Conservation (phyloP, 35 echinoderm and acorn worm species). For the Heliocidaris tuberculata region DNA sequence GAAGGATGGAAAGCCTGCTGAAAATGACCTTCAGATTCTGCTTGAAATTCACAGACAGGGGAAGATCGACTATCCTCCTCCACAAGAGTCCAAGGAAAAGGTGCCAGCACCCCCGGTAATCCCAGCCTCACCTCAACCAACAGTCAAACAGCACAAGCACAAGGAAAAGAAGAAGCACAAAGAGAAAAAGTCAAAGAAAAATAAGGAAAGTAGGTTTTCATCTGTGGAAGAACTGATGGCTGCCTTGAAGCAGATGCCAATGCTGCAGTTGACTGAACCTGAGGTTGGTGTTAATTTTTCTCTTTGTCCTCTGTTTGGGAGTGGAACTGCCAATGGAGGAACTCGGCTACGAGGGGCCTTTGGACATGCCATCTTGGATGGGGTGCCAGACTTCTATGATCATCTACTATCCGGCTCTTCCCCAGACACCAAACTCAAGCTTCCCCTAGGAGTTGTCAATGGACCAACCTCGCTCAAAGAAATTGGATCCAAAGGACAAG, state of each 20-base stretch:
- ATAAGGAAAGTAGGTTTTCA: constrained; percentile 44
- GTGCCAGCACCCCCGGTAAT: background rate
- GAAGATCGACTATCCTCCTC: constrained; percentile 41
- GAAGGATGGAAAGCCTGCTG: constrained; percentile 86
- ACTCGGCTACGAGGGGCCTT: constrained; percentile 79
- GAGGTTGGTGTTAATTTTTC: constrained; percentile 75
- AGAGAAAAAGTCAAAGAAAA: constrained; percentile 77
- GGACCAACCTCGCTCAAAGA: constrained; percentile 66
- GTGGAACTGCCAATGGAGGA: constrained; percentile 67
- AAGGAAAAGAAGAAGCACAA: constrained; percentile 86
- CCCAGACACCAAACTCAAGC: constrained; percentile 61
- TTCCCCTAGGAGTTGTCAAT: constrained; percentile 64
- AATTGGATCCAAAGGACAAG: constrained; percentile 53
- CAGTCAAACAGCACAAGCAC: constrained; percentile 55
- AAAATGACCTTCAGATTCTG: constrained; percentile 83
- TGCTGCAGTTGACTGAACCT: constrained; percentile 84
- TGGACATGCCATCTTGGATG: constrained; percentile 88
- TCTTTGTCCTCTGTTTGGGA: constrained; percentile 81
- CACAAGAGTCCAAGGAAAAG: constrained; percentile 38
- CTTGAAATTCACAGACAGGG: constrained; percentile 81
- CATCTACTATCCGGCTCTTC: constrained; percentile 72
- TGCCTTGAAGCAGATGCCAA: constrained; percentile 85
- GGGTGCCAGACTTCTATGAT: constrained; percentile 86
- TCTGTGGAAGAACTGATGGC: constrained; percentile 77
- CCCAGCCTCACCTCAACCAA: background rate